Base-by-base conservation (phyloP, 2,888 invertebrate species). In the Imbricaverruca yamaguchii region DNA sequence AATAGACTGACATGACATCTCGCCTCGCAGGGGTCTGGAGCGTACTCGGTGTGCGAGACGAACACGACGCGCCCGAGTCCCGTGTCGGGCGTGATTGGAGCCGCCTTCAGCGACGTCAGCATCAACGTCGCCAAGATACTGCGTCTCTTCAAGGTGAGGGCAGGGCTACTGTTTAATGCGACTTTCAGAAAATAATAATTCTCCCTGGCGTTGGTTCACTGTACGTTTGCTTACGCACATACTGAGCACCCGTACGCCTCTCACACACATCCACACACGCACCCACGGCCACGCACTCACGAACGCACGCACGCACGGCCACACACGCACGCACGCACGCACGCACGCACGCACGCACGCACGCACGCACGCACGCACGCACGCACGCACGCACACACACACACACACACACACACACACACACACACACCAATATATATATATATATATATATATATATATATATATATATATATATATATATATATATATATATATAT, bases 41-140 rank as follows among this genome's bases (percentile, higher is more conserved):
- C 79, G 4, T 11, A 21, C 57, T 79, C 79, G 6, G 25, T 79
- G 57, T 79, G 79, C 13, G 57, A 79, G 13, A 25, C 79, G 0
- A 79, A 79, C 79, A 4, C 57, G 80, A 82, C 63, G 63, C 90
- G 90, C 1, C 89, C 90, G 81, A 92, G 92, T 84, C 92, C 92
- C 0, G 92, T 93, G 13, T 91, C 91, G 3, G 93, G 92, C 0
- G 93, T 93, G 2, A 92, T 93, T 83, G 93, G 93, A 10, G 93
- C 93, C 4, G 92, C 93, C 0, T 92, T 92, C 85, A 92, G 92
- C 85, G 92, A 92, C 7, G 93, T 93, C 63, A 93, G 93, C 61
- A 91, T 93, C 83, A 93, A 93, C 91, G 93, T 93, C 13, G 93
- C 93, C 53, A 93, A 93, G 85, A 91, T 93, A 84, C 88, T 93